Percentiles rank a stretch among this genome's conserved stretches.
phyloP scores from a whole-genome alignment of 2,797 vertebrate species.

The Microcaecilia unicolor region DNA sequence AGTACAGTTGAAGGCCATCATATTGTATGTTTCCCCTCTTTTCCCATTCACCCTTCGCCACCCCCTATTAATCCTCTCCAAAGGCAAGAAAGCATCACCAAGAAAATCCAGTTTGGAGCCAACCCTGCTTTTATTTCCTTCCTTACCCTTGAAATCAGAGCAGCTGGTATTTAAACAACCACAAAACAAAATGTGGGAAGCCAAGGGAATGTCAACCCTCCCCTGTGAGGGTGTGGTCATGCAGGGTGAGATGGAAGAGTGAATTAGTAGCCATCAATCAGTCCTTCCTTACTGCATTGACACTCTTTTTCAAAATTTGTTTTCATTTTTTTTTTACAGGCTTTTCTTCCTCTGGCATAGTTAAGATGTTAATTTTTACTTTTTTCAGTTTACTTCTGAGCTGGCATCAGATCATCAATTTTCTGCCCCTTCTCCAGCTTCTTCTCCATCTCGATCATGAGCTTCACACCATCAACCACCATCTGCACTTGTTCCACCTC shows the following conservation, averaged over 20 bases:
- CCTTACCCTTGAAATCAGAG: no score
- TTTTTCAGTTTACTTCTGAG: slow-evolving; percentile 59
- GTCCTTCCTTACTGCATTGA: no score
- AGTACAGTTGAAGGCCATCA: no score
- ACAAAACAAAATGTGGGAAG: no score
- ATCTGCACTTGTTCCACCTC: slow-evolving; percentile 89
- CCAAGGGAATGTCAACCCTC: no score
- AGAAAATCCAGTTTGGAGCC: no score
- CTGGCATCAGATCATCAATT: slow-evolving; percentile 89
- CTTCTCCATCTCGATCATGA: slow-evolving; percentile 98
- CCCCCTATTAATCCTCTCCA: not conserved
- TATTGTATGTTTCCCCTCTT: not conserved
- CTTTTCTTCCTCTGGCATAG: not conserved
- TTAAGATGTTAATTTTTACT: not conserved
- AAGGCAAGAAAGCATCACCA: no score
- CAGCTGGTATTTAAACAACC: no score
- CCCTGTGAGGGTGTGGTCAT: no score
- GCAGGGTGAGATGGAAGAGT: no score
- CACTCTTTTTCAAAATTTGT: not conserved
- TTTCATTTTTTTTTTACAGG: not conserved
- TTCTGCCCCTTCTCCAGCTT: slow-evolving; percentile 85
- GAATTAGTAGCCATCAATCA: no score
- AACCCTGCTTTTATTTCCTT: no score
- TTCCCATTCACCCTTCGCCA: not conserved
- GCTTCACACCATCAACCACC: slow-evolving; percentile 93